These are phyloP conservation scores for Cynocephalus volans DNA, from an alignment of 2,113 vertebrate genomes.

Conservation along the genomic window DNA sequence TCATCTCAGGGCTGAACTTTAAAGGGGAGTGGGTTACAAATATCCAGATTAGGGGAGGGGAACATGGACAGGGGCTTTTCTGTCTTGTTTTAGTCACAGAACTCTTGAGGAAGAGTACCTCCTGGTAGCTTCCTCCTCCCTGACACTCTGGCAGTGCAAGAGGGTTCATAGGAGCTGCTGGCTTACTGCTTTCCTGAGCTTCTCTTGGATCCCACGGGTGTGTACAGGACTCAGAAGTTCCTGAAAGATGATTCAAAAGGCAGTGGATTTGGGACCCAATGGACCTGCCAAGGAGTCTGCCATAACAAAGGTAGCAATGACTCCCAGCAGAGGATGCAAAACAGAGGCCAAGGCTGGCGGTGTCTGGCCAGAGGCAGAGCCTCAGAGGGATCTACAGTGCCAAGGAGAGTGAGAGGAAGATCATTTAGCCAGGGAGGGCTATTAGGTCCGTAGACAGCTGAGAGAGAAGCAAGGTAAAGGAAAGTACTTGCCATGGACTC, in stretches of 20 bases:
- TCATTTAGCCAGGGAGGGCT: background rate
- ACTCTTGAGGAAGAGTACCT: background rate
- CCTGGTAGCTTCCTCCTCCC: too few relatives aligned
- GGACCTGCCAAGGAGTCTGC: background rate
- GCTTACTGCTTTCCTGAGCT: background rate
- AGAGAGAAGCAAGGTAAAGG: background rate
- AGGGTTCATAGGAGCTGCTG: background rate
- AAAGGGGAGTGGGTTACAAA: background rate
- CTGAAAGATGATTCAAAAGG: background rate
- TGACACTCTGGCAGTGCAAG: background rate
- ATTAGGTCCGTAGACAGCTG: background rate
- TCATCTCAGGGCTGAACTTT: constrained; percentile 23
- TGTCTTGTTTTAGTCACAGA: background rate
- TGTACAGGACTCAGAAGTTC: background rate
- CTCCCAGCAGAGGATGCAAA: background rate
- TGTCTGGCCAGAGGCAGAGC: background rate
- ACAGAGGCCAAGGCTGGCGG: background rate
- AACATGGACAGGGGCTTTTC: background rate
- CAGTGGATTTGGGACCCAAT: background rate
- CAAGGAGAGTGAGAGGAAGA: background rate
- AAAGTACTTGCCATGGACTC: background rate
- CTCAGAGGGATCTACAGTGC: background rate
- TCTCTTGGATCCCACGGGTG: background rate
- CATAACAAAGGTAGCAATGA: background rate
- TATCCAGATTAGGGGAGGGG: background rate